Percentiles rank a stretch among this genome's conserved stretches.
Conservation (phyloP, 2,113 vertebrate species). For the Limnothrissa miodon region DNA sequence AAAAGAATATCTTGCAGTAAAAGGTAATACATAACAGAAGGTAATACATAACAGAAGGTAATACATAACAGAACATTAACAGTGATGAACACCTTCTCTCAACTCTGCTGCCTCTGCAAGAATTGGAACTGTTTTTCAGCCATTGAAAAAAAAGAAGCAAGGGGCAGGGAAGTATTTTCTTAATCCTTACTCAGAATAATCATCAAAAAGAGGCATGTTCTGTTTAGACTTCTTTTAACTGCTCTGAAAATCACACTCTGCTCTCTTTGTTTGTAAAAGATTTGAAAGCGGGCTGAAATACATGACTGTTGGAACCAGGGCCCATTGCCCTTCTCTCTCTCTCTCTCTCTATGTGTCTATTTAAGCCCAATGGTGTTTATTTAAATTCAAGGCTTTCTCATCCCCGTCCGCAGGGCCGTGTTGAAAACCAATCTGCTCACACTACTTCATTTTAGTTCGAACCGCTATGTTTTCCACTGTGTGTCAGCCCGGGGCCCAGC, state of each 20-base stretch:
- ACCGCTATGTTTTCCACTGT: slow-evolving; percentile 35
- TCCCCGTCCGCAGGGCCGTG: slow-evolving; percentile 36
- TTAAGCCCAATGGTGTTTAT: slow-evolving; percentile 43
- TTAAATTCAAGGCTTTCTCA: slow-evolving; percentile 44
- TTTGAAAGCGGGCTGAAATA: slow-evolving; percentile 35
- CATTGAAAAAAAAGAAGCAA: neutral
- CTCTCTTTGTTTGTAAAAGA: slow-evolving; percentile 46
- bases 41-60: neutral
- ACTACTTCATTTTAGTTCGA: slow-evolving; percentile 37
- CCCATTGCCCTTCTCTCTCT: neutral
- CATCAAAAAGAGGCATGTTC: slow-evolving; percentile 37
- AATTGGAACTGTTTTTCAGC: slow-evolving; percentile 9
- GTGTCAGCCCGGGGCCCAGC: slow-evolving; percentile 24
- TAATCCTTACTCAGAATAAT: slow-evolving; percentile 41
- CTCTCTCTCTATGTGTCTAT: slow-evolving; percentile 23
- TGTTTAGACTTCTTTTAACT: slow-evolving; percentile 37
- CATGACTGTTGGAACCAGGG: slow-evolving; percentile 24
- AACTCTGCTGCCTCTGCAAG: neutral
- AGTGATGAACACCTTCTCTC: neutral
- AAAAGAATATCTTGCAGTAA: too few species aligned
- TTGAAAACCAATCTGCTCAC: slow-evolving; percentile 48
- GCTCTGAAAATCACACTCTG: slow-evolving; percentile 42
- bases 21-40: neutral
- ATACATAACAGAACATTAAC: neutral
- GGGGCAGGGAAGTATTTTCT: slow-evolving; percentile 16